Conservation (phyloP, 30 jellyfish, hydroid and myxozoan genomes). For the Morbakka virulenta region DNA sequence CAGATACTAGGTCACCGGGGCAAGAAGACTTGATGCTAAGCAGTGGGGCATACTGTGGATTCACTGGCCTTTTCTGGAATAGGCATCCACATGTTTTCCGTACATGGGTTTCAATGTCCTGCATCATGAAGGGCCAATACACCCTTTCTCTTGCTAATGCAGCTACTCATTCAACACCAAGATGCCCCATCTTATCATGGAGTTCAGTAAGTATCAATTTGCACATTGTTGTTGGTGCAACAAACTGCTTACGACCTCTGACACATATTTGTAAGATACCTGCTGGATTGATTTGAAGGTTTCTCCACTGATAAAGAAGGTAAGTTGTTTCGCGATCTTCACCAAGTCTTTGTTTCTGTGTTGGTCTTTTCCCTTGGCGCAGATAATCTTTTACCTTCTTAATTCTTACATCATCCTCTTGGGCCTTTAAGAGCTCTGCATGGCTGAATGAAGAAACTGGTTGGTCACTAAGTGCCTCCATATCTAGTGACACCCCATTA, state of each 20-base stretch:
- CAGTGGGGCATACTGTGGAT: constrained; percentile 24
- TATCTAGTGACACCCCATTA: too few relatives aligned
- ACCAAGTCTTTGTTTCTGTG: too few relatives aligned
- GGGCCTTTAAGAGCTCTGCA: too few relatives aligned
- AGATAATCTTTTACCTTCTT: too few relatives aligned
- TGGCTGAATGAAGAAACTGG: too few relatives aligned
- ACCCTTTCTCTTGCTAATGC: constrained; percentile 45
- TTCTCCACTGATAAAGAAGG: too few relatives aligned
- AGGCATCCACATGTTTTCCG: constrained; percentile 27
- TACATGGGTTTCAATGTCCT: constrained; percentile 38
- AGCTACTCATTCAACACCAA: constrained; percentile 40
- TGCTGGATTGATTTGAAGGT: constrained; percentile 15
- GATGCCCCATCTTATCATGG: constrained; percentile 58
- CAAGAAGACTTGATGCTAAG: constrained; percentile 28
- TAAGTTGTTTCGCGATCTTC: too few relatives aligned
- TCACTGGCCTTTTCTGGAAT: constrained; percentile 13
- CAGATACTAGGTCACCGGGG: constrained; percentile 25
- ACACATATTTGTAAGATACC: constrained; percentile 2
- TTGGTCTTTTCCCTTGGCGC: too few relatives aligned
- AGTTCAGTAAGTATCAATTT: constrained; percentile 10
- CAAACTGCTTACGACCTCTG: constrained; percentile 7
- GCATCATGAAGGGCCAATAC: too few relatives aligned
- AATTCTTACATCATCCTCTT: too few relatives aligned
- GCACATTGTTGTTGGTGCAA: constrained; percentile 2
- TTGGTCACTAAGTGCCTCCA: too few relatives aligned